A percentile compares a stretch with the other conserved stretches of the same genome.
These are phyloP conservation scores for Amblyjoppa fuscipennis DNA, from an alignment of 2,888 invertebrate genomes.

Conservation along the genomic window DNA sequence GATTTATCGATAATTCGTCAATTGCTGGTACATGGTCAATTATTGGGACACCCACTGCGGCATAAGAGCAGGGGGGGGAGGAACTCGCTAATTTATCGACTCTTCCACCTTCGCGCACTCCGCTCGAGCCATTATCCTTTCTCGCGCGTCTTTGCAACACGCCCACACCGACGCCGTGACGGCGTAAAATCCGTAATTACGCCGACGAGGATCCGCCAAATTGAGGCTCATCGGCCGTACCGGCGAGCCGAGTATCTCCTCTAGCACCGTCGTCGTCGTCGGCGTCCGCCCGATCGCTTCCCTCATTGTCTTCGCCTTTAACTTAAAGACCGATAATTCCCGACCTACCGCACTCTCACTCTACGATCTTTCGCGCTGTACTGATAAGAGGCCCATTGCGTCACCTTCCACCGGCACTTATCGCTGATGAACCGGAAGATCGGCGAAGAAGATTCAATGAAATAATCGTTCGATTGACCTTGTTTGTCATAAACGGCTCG, in stretches of 20 bases:
- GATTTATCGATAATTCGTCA: conserved; percentile 1
- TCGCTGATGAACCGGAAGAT: conserved; percentile 61
- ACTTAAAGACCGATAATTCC: conserved; percentile 67
- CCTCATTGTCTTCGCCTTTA: conserved; percentile 66
- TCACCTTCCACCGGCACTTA: conserved; percentile 44
- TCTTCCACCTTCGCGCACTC: conserved; percentile 64
- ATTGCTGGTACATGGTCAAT: not conserved
- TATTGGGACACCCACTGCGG: conserved; percentile 2
- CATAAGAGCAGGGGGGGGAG: conserved; percentile 21
- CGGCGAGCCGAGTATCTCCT: conserved; percentile 21
- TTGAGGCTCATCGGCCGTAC: conserved; percentile 64
- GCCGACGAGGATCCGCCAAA: conserved; percentile 69
- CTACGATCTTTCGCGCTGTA: conserved; percentile 28
- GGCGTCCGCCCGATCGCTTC: conserved; percentile 54
- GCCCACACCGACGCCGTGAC: conserved; percentile 66
- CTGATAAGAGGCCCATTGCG: conserved; percentile 54
- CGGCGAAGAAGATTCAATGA: conserved; percentile 58
- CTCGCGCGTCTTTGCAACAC: conserved; percentile 60
- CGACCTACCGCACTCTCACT: conserved; percentile 65
- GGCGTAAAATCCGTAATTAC: conserved; percentile 70
- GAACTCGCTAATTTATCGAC: conserved; percentile 77
- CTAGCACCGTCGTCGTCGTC: conserved; percentile 31
- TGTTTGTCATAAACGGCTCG: conserved; percentile 5
- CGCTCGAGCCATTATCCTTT: conserved; percentile 59
- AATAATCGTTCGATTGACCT: conserved; percentile 35